A percentile compares a stretch with the other conserved stretches of the same genome.
Conservation (phyloP, 2,797 vertebrate species). For the Malacoraja senta region DNA sequence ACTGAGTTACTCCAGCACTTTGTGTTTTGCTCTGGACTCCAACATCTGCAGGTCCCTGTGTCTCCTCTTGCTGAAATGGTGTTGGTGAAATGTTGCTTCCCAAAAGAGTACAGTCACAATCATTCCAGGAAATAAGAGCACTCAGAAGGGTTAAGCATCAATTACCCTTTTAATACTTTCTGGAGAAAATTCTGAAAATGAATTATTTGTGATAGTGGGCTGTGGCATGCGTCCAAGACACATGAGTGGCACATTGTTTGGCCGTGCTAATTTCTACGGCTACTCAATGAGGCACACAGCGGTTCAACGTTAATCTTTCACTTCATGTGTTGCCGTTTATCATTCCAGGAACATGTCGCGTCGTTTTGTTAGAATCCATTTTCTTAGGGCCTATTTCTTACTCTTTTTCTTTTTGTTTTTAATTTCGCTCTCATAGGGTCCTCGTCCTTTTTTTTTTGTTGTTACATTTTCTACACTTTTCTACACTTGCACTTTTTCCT, state of each 20-base stretch:
- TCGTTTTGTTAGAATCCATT: background rate
- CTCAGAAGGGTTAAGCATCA: background rate
- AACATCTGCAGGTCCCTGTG: too few species aligned
- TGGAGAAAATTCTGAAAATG: background rate
- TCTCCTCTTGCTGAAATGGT: background rate
- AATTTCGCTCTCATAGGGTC: too few species aligned
- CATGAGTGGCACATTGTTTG: constrained; percentile 26
- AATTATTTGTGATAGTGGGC: background rate
- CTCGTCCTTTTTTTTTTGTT: too few species aligned
- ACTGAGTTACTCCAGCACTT: too few species aligned
- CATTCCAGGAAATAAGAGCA: background rate
- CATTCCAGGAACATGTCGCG: background rate
- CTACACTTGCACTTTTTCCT: too few species aligned
- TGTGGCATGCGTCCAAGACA: background rate
- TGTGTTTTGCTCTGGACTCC: too few species aligned
- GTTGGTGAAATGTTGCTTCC: background rate
- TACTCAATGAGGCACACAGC: background rate
- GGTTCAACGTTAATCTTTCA: background rate
- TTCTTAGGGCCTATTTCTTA: too few species aligned
- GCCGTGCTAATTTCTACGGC: background rate
- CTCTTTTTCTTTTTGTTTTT: too few species aligned
- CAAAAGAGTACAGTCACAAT: background rate
- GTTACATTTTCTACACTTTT: too few species aligned
- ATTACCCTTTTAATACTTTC: background rate
- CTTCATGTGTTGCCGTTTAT: background rate